Percentiles rank a stretch among this genome's conserved stretches.
Evolutionary conservation across 1,140 invertebrate genomes (phyloP).

Genomic region (Goniozus legneri): DNA sequence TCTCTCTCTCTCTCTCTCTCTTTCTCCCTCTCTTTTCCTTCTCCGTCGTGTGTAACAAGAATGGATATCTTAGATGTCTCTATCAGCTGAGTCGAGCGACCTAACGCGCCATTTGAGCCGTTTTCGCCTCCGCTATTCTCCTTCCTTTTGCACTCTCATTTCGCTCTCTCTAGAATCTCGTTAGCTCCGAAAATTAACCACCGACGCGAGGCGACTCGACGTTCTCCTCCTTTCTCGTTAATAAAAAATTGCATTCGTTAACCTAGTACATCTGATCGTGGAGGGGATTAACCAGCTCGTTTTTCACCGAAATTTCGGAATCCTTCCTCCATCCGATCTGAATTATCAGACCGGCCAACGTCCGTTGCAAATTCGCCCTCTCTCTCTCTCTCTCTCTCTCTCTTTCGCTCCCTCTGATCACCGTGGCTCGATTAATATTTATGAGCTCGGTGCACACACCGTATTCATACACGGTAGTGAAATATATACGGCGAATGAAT

Average conservation of each 20-base stretch:
- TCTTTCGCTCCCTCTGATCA: not conserved
- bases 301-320: not conserved
- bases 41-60: slow-evolving; percentile 1
- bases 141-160: not conserved
- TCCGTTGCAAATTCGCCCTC: not conserved
- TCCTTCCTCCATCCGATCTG: not conserved
- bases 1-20: slow-evolving; percentile 4
- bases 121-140: slow-evolving; percentile 11
- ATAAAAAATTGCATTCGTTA: too few species aligned
- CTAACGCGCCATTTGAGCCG: slow-evolving; percentile 17
- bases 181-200: too few species aligned
- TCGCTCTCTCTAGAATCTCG: too few species aligned
- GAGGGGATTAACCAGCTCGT: too few species aligned
- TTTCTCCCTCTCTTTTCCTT: not conserved
- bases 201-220: too few species aligned
- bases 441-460: too few species aligned
- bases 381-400: not conserved
- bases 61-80: slow-evolving; percentile 5
- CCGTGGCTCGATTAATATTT: not conserved
- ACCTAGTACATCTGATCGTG: too few species aligned
- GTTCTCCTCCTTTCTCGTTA: too few species aligned
- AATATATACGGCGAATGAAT: too few species aligned
- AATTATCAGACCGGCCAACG: too few species aligned
- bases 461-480: too few species aligned
- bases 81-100: slow-evolving; percentile 5